Percentiles rank a stretch among this genome's conserved stretches.
phyloP scores from a whole-genome alignment of 2,113 vertebrate genomes.

The Cygnus buccinator region DNA sequence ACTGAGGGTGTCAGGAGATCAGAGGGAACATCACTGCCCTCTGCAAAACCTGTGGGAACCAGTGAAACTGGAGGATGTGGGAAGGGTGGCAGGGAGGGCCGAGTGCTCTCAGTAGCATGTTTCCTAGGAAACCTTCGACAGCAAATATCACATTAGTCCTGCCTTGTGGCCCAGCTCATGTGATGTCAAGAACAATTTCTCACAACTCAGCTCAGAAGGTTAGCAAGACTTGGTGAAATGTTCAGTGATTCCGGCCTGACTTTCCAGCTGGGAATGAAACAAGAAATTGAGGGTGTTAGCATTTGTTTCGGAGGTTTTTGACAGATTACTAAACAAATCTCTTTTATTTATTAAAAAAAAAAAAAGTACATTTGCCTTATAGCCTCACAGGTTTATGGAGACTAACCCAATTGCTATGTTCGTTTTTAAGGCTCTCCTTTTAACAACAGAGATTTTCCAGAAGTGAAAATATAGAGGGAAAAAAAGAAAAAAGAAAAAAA shows the following conservation, averaged over 20 bases:
- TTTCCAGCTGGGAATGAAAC: conserved; percentile 21
- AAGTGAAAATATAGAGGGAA: neutral
- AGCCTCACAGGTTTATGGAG: neutral
- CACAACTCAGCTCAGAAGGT: conserved; percentile 67
- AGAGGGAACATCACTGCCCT: neutral
- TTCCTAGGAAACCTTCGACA: conserved; percentile 66
- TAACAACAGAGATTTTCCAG: neutral
- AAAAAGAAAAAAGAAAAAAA: neutral
- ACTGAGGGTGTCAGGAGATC: accelerated
- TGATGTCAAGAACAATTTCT: conserved; percentile 70
- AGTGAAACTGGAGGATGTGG: neutral
- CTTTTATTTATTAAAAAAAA: neutral
- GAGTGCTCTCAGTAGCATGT: conserved; percentile 26
- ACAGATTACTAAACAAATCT: neutral
- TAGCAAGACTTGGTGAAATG: conserved; percentile 59
- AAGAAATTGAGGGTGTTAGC: neutral
- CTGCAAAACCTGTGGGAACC: neutral
- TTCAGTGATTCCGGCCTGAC: conserved; percentile 3
- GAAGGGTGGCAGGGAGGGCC: conserved; percentile 21
- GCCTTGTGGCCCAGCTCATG: conserved; percentile 62
- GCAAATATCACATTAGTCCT: conserved; percentile 68
- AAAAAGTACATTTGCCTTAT: neutral
- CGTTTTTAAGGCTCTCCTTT: neutral
- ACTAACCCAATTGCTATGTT: neutral
- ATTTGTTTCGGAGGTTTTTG: neutral